phyloP scores from a whole-genome alignment of 2,797 vertebrate genomes.

The Melanogrammus aeglefinus region DNA sequence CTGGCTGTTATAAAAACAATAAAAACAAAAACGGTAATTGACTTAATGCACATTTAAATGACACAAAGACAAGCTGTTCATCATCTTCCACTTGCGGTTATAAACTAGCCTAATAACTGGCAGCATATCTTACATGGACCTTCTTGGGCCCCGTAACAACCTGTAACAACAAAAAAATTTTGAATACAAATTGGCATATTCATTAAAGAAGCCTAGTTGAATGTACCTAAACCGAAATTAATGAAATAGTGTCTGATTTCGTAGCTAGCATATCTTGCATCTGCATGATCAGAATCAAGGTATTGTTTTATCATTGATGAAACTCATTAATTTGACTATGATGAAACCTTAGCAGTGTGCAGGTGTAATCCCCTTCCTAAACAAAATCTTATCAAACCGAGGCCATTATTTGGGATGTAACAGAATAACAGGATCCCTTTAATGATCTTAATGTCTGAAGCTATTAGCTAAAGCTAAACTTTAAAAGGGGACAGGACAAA shows the following conservation, averaged over 20 bases:
- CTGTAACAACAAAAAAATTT: neutral
- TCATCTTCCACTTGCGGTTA: neutral
- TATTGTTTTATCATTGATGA: neutral
- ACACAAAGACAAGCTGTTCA: neutral
- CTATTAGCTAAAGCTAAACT: too few relatives aligned
- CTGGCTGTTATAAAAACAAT: slow-evolving; percentile 23
- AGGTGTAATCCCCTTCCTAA: neutral
- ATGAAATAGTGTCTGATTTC: too few relatives aligned
- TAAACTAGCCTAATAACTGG: neutral
- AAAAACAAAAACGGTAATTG: neutral
- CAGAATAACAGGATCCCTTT: too few relatives aligned
- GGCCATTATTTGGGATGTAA: neutral
- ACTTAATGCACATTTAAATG: neutral
- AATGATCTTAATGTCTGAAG: too few relatives aligned
- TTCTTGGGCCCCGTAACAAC: neutral
- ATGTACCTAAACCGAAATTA: too few relatives aligned
- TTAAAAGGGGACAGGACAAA: too few relatives aligned
- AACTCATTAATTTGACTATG: neutral
- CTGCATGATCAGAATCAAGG: too few relatives aligned
- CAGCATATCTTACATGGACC: neutral
- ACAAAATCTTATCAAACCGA: neutral
- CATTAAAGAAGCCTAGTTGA: too few relatives aligned
- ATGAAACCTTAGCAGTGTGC: neutral
- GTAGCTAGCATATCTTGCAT: too few relatives aligned
- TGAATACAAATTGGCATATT: neutral